These are phyloP conservation scores for Eonycteris spelaea DNA, from an alignment of 2,113 vertebrate species.

Conservation along the genomic window DNA sequence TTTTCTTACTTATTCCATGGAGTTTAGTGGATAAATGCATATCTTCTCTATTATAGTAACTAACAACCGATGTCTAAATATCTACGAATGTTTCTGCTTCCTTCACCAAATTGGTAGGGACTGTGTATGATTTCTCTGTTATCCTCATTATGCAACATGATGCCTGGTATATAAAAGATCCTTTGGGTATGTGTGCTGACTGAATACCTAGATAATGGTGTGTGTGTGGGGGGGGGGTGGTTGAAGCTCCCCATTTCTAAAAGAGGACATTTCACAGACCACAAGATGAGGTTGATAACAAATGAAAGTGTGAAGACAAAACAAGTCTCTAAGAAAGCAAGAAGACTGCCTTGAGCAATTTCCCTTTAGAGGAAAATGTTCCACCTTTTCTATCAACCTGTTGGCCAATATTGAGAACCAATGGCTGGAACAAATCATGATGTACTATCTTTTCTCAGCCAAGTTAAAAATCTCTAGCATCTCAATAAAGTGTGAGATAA, in stretches of 20 bases:
- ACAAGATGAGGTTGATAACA: neutral
- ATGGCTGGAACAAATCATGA: neutral
- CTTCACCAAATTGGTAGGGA: neutral
- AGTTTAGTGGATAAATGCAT: slow-evolving; percentile 4
- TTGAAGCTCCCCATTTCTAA: neutral
- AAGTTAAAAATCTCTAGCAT: slow-evolving; percentile 32
- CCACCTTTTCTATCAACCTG: slow-evolving; percentile 3
- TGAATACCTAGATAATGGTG: neutral
- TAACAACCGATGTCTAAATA: neutral
- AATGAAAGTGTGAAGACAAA: neutral
- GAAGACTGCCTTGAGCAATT: neutral
- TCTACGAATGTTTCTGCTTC: slow-evolving; percentile 1
- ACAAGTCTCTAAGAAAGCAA: neutral
- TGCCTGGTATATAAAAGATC: neutral
- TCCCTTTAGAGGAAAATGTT: neutral
- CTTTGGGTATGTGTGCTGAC: neutral
- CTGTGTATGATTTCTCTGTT: neutral
- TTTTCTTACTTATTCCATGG: neutral
- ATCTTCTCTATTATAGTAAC: neutral
- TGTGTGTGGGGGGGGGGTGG: neutral
- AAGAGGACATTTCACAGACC: neutral
- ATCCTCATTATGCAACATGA: neutral
- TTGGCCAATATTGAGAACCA: neutral
- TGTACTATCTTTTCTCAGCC: neutral
- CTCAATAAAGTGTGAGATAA: slow-evolving; percentile 8